Evolutionary conservation across 2,888 invertebrate species (phyloP).

Genomic region (Monoplex corrugatus): DNA sequence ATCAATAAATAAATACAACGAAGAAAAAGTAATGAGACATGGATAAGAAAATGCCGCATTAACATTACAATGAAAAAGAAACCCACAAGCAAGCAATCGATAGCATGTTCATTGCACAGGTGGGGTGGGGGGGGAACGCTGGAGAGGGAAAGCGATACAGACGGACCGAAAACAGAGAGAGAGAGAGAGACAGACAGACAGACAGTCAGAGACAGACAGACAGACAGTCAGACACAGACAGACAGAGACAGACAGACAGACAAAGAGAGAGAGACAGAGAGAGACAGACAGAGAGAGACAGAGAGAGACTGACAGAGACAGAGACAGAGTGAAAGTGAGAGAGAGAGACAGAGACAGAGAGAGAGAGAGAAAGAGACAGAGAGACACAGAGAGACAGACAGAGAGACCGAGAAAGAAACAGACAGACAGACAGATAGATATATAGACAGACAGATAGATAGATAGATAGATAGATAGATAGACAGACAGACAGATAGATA

Average conservation of each 20-base stretch:
- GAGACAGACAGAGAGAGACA: constrained; percentile 3
- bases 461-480: background rate
- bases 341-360: background rate
- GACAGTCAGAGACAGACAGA: background rate
- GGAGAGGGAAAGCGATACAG: too few relatives aligned
- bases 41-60: too few relatives aligned
- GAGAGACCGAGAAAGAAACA: background rate
- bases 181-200: too few relatives aligned
- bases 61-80: too few relatives aligned
- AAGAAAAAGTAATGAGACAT: too few relatives aligned
- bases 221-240: constrained; percentile 6
- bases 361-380: background rate
- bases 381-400: background rate
- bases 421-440: background rate
- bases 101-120: too few relatives aligned
- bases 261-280: background rate
- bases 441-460: background rate
- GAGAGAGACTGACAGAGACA: constrained; percentile 20
- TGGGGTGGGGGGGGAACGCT: too few relatives aligned
- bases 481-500: background rate
- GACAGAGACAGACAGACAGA: constrained; percentile 8
- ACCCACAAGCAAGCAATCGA: too few relatives aligned
- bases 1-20: too few relatives aligned
- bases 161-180: too few relatives aligned
- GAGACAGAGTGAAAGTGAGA: too few relatives aligned